These are phyloP conservation scores for Lydus trimaculatus DNA, from an alignment of 2,888 invertebrate genomes.

Conservation along the genomic window DNA sequence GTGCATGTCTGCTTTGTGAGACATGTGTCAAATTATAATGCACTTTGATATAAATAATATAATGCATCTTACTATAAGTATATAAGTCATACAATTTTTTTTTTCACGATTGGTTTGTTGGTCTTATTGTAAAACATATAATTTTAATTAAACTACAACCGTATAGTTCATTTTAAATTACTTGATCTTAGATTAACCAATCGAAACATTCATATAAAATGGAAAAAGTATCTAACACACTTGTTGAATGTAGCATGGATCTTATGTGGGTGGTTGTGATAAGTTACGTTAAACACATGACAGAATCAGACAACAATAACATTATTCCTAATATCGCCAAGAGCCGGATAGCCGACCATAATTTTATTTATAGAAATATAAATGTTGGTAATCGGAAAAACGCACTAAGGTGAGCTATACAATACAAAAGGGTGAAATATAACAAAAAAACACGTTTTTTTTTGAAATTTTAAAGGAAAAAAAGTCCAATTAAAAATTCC, in stretches of 20 bases:
- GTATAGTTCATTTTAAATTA: neutral
- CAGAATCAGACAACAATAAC: neutral
- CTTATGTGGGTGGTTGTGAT: slow-evolving; percentile 47
- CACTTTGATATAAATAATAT: neutral
- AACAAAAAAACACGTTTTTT: too few relatives aligned
- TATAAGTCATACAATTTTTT: neutral
- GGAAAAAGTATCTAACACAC: slow-evolving; percentile 41
- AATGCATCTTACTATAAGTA: neutral
- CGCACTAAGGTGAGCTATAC: slow-evolving; percentile 2
- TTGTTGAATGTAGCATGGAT: slow-evolving; percentile 54
- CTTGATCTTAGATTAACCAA: neutral
- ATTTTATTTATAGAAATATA: neutral
- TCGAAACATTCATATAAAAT: neutral
- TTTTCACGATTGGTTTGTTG: neutral
- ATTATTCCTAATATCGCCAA: too few relatives aligned
- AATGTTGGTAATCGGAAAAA: too few relatives aligned
- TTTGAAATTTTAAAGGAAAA: too few relatives aligned
- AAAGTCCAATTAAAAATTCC: too few relatives aligned
- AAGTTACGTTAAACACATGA: slow-evolving; percentile 41
- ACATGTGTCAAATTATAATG: neutral
- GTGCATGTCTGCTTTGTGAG: neutral
- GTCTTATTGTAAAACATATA: neutral
- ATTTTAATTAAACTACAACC: neutral
- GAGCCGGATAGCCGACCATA: too few relatives aligned
- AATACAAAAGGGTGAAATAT: too few relatives aligned